Conservation (phyloP, 2,797 vertebrate species). For the Chrosomus eos region DNA sequence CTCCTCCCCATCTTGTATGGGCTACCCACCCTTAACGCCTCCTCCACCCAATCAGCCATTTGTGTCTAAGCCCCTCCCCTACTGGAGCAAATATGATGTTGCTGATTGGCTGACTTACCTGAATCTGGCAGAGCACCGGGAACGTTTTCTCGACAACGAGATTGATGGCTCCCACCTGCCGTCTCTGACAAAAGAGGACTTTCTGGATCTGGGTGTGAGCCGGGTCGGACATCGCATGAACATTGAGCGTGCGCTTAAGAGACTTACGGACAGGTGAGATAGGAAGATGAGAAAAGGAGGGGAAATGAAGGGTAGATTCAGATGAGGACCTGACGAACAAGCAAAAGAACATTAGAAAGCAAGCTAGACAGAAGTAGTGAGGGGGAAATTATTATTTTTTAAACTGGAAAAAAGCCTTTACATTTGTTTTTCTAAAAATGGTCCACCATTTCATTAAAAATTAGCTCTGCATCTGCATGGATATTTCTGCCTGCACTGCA, state of each 20-base stretch:
- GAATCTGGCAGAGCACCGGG: conserved; percentile 90
- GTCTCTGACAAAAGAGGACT: conserved; percentile 94
- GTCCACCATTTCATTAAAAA: conserved; percentile 20
- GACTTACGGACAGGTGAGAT: conserved; percentile 92
- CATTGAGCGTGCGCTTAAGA: conserved; percentile 93
- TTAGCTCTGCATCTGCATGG: conserved; percentile 47
- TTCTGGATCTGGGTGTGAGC: conserved; percentile 93
- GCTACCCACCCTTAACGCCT: conserved; percentile 76
- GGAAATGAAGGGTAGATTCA: conserved; percentile 55
- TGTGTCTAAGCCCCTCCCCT: conserved; percentile 89
- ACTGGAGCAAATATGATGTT: conserved; percentile 97
- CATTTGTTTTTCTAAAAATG: conserved; percentile 10
- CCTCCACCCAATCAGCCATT: conserved; percentile 89
- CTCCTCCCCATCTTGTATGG: conserved; percentile 80
- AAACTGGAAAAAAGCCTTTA: background rate
- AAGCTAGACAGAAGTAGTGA: conserved; percentile 63
- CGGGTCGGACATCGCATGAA: conserved; percentile 97
- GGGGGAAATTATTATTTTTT: conserved; percentile 31
- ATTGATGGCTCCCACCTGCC: conserved; percentile 95
- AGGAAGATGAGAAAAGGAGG: conserved; percentile 64
- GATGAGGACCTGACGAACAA: conserved; percentile 43
- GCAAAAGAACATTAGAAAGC: conserved; percentile 51
- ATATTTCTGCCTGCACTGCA: conserved; percentile 44
- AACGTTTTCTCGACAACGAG: conserved; percentile 95
- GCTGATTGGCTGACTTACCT: conserved; percentile 93